Conservation (phyloP, 2,797 vertebrate genomes). For the Gymnocypris eckloni region DNA sequence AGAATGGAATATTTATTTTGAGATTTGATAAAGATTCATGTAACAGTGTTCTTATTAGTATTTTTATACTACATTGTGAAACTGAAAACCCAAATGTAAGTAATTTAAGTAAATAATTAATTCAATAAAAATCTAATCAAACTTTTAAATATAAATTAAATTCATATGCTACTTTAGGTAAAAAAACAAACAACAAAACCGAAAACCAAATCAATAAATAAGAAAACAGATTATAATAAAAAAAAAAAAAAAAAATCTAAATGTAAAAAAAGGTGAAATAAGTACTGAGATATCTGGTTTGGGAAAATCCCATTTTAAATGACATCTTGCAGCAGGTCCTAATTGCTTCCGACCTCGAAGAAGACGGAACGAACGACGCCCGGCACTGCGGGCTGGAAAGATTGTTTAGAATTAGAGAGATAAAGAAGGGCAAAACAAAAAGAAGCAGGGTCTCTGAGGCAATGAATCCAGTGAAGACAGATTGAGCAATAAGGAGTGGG, state of each 20-base stretch:
- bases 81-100: too few species aligned
- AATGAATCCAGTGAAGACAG: constrained; percentile 16
- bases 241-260: too few species aligned
- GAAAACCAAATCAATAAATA: too few species aligned
- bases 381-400: constrained; percentile 26
- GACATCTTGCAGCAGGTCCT: constrained; percentile 20
- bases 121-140: too few species aligned
- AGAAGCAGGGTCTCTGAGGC: constrained; percentile 18
- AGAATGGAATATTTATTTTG: not conserved
- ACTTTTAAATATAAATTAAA: too few species aligned
- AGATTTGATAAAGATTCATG: not conserved
- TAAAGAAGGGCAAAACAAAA: constrained; percentile 31
- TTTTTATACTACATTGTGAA: too few species aligned
- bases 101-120: too few species aligned
- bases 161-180: too few species aligned
- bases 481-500: constrained; percentile 21
- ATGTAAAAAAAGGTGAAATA: too few species aligned
- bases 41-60: too few species aligned
- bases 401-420: constrained; percentile 27
- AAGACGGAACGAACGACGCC: constrained; percentile 56
- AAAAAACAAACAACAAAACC: too few species aligned
- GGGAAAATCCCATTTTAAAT: not conserved
- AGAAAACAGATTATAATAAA: too few species aligned
- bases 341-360: constrained; percentile 63
- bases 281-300: not conserved